Evolutionary conservation across 2,888 invertebrate species (phyloP).

Genomic region (Acronicta psi): DNA sequence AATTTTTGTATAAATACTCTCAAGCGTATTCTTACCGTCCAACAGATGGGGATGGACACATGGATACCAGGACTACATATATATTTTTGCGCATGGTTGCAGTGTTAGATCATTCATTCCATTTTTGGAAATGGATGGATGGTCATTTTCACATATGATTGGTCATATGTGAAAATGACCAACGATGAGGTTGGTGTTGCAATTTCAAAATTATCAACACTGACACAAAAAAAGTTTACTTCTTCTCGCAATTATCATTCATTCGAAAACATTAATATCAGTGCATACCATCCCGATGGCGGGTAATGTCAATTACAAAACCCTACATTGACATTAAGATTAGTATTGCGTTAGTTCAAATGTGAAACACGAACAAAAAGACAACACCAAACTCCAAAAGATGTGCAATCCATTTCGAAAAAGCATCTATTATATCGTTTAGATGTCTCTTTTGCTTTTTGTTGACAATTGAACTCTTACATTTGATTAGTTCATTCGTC

Average conservation of each 20-base stretch:
- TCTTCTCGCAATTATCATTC: slow-evolving; percentile 20
- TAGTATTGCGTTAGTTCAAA: slow-evolving; percentile 32
- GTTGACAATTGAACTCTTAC: slow-evolving; percentile 25
- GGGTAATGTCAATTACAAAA: slow-evolving; percentile 47
- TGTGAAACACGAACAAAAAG: slow-evolving; percentile 35
- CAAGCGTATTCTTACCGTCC: too few species aligned
- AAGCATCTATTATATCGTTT: slow-evolving; percentile 10
- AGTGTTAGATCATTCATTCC: too few species aligned
- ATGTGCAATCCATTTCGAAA: slow-evolving; percentile 33
- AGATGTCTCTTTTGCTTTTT: slow-evolving; percentile 17
- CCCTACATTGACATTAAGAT: slow-evolving; percentile 42
- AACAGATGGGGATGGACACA: too few species aligned
- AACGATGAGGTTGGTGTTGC: too few species aligned
- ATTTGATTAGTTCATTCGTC: slow-evolving; percentile 30
- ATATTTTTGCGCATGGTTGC: too few species aligned
- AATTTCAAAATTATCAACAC: too few species aligned
- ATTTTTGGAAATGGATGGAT: too few species aligned
- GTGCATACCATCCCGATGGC: slow-evolving; percentile 12
- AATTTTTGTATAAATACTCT: too few species aligned
- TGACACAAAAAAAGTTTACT: too few species aligned
- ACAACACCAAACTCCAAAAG: slow-evolving; percentile 15
- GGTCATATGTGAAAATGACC: too few species aligned
- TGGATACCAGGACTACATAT: too few species aligned
- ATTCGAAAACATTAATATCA: slow-evolving; percentile 15
- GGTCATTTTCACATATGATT: too few species aligned